phyloP scores from a whole-genome alignment of 2,113 vertebrate genomes.

The Sminthopsis crassicaudata region DNA sequence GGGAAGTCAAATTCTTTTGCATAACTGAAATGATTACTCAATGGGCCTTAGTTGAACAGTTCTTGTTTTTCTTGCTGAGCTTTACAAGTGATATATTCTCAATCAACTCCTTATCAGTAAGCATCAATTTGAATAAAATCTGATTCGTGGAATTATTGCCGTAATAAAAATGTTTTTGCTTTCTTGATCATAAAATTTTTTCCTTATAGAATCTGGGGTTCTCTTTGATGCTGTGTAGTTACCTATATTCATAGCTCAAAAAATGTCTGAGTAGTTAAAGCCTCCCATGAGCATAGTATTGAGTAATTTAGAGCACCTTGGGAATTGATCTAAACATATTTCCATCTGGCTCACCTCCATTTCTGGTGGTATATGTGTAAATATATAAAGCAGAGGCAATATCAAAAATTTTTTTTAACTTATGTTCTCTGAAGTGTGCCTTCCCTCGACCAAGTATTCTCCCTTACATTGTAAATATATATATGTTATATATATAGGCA shows the following conservation, averaged over 20 bases:
- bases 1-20: background rate
- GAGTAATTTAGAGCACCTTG: conserved; percentile 64
- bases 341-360: conserved; percentile 51
- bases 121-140: conserved; percentile 39
- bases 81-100: background rate
- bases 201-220: conserved; percentile 53
- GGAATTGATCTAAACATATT: conserved; percentile 65
- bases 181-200: conserved; percentile 56
- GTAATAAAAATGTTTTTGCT: conserved; percentile 37
- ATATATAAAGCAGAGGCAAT: background rate
- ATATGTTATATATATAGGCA: too few relatives aligned
- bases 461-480: conserved; percentile 42
- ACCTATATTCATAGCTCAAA: conserved; percentile 61
- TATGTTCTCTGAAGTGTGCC: conserved; percentile 49
- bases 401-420: conserved; percentile 44
- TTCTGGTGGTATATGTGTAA: conserved; percentile 9
- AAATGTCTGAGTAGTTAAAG: conserved; percentile 64
- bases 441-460: background rate
- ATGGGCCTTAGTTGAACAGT: background rate
- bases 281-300: conserved; percentile 54
- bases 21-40: background rate
- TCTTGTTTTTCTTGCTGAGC: background rate
- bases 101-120: conserved; percentile 36
- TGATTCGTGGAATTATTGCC: conserved; percentile 27
- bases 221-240: conserved; percentile 47